Conservation (phyloP, 2,888 invertebrate genomes). For the Apeira syringaria region DNA sequence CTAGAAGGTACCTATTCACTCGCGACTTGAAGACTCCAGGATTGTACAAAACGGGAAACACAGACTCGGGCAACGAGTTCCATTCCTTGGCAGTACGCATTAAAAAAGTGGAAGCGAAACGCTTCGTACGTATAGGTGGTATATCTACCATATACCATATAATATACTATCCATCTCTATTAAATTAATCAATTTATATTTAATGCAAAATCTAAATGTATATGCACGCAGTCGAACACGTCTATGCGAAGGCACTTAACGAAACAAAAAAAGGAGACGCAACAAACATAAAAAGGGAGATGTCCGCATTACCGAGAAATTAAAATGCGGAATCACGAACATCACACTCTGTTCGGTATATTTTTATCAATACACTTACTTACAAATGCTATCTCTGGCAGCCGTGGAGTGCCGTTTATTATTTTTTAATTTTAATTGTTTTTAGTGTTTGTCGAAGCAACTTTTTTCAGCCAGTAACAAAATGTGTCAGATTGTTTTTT, state of each 20-base stretch:
- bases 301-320: slow-evolving; percentile 65
- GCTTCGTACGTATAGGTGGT: too few relatives aligned
- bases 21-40: too few relatives aligned
- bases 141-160: too few relatives aligned
- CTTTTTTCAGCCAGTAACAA: slow-evolving; percentile 31
- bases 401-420: slow-evolving; percentile 47
- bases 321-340: slow-evolving; percentile 82
- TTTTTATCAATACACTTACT: slow-evolving; percentile 72
- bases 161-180: slow-evolving; percentile 27
- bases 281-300: slow-evolving; percentile 71
- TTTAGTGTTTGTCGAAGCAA: slow-evolving; percentile 40
- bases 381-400: slow-evolving; percentile 56
- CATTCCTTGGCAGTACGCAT: too few relatives aligned
- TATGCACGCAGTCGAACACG: slow-evolving; percentile 50
- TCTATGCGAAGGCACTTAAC: slow-evolving; percentile 44
- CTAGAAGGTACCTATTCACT: too few relatives aligned
- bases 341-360: slow-evolving; percentile 60
- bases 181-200: slow-evolving; percentile 11
- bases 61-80: too few relatives aligned
- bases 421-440: slow-evolving; percentile 47
- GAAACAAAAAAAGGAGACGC: slow-evolving; percentile 48
- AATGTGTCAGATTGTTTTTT: slow-evolving; percentile 33
- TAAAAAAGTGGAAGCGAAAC: too few relatives aligned
- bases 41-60: too few relatives aligned
- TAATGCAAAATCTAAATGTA: slow-evolving; percentile 48